Evolutionary conservation across 2,888 invertebrate genomes (phyloP), one percentile per base, ranked within the genome.

Genomic region (Galerucella nymphaeae): DNA sequence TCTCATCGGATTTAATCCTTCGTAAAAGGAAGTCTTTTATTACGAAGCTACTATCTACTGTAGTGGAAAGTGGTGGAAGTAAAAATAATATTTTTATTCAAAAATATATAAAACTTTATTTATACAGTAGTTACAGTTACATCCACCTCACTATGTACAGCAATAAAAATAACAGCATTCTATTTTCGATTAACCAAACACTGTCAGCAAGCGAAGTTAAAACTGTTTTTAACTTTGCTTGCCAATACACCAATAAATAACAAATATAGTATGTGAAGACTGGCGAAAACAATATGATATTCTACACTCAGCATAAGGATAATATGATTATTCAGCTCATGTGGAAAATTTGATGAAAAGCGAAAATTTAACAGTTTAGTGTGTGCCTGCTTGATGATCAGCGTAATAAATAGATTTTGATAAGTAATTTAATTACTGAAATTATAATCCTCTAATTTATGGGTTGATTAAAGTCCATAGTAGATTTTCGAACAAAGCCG

Each of bases 71-170:
- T 45, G 5, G 45, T 13, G 11, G 5, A 45, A 45, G 18, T 53
- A 9, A 53, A 53, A 53, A 8, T 0, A 8, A 53, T n/a, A 6
- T 48, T 48, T 16, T 53, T 53, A 18, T 53, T 18, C 8, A 66
- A 66, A 66, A 57, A 66, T 55, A 66, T 66, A 66, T 57, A 66
- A 66, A 66, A 66, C 42, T 66, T 66, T 66, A 66, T 66, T 66
- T 66, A 66, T 66, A 66, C 66, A 66, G 11, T 67, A 59, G 80
- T 78, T 78, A 79, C 80, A 81, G 78, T 72, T 80, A 81, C 82
- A 83, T 79, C 78, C 83, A 83, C 83, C 83, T 79, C 73, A 53
- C 81, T 83, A 83, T 82, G 80, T 82, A 80, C 75, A 79, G 77
- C 73, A 77, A 81, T 77, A 42, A 68, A 72, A 69, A 77, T 76